Percentiles rank a stretch among this genome's conserved stretches.
These are phyloP conservation scores for Adela reaumurella DNA, from an alignment of 2,888 invertebrate species.

Conservation along the genomic window DNA sequence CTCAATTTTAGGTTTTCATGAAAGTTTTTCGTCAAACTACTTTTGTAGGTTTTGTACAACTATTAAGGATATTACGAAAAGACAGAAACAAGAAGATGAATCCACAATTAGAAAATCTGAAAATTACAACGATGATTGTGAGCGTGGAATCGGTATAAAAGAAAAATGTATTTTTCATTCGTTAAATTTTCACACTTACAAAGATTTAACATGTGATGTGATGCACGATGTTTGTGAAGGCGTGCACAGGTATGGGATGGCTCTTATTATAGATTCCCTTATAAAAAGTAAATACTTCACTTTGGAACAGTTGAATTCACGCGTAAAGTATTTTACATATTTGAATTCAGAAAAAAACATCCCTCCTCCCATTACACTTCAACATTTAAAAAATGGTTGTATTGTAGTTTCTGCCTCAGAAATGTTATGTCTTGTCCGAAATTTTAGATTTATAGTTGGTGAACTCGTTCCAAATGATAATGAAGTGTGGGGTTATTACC, in stretches of 20 bases:
- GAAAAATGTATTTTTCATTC: slow-evolving; percentile 16
- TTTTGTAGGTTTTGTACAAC: slow-evolving; percentile 18
- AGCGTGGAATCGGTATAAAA: slow-evolving; percentile 14
- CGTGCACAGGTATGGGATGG: slow-evolving; percentile 17
- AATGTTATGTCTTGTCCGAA: slow-evolving; percentile 16
- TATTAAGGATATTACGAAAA: slow-evolving; percentile 9
- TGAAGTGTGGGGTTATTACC: slow-evolving; percentile 12
- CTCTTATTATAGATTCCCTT: slow-evolving; percentile 14
- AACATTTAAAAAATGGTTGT: slow-evolving; percentile 10
- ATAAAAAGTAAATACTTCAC: slow-evolving; percentile 8
- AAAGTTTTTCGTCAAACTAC: slow-evolving; percentile 16
- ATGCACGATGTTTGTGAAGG: slow-evolving; percentile 21
- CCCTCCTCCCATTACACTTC: slow-evolving; percentile 11
- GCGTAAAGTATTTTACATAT: slow-evolving; percentile 8
- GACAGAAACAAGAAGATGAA: slow-evolving; percentile 4
- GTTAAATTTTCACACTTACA: slow-evolving; percentile 16
- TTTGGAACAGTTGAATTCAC: slow-evolving; percentile 5
- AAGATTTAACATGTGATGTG: slow-evolving; percentile 18
- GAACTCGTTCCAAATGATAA: slow-evolving; percentile 12
- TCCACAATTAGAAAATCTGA: background rate
- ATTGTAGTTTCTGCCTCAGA: slow-evolving; percentile 17
- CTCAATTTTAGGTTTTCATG: slow-evolving; percentile 14
- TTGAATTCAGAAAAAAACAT: slow-evolving; percentile 6
- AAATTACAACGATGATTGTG: slow-evolving; percentile 3
- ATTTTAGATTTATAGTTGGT: slow-evolving; percentile 15